Conservation (phyloP, 1,140 invertebrate species). For the Andrena cerasifolii region DNA sequence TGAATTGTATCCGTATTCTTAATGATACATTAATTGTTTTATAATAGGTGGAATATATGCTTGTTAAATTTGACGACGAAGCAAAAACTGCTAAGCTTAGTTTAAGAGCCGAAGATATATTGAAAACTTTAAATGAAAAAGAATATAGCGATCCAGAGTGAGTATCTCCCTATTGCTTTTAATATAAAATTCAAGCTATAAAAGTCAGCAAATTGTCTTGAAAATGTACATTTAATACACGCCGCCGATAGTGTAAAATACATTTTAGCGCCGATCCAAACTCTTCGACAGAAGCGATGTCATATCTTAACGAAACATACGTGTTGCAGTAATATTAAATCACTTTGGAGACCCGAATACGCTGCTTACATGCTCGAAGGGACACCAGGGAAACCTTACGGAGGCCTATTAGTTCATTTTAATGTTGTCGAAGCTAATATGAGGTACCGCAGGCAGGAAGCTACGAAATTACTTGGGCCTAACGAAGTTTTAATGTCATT, state of each 20-base stretch:
- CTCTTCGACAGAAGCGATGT: background rate
- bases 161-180: conserved; percentile 69
- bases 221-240: too few species aligned
- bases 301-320: background rate
- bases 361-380: conserved; percentile 99
- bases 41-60: conserved; percentile 94
- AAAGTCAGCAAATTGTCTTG: background rate
- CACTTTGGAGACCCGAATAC: conserved; percentile 98
- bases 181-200: background rate
- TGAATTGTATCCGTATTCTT: background rate
- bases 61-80: conserved; percentile 97
- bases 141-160: conserved; percentile 91
- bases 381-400: conserved; percentile 98
- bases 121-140: conserved; percentile 92
- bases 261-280: background rate
- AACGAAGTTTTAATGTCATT: conserved; percentile 95
- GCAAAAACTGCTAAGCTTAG: conserved; percentile 92
- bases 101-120: conserved; percentile 90
- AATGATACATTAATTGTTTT: conserved; percentile 29
- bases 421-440: conserved; percentile 99
- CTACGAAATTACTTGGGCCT: conserved; percentile 87
- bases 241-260: too few species aligned
- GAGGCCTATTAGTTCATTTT: conserved; percentile 96
- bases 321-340: conserved; percentile 87
- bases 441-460: conserved; percentile 94